phyloP scores from a whole-genome alignment of 30 jellyfish, hydroid and myxozoan genomes.

The Pelagia noctiluca region DNA sequence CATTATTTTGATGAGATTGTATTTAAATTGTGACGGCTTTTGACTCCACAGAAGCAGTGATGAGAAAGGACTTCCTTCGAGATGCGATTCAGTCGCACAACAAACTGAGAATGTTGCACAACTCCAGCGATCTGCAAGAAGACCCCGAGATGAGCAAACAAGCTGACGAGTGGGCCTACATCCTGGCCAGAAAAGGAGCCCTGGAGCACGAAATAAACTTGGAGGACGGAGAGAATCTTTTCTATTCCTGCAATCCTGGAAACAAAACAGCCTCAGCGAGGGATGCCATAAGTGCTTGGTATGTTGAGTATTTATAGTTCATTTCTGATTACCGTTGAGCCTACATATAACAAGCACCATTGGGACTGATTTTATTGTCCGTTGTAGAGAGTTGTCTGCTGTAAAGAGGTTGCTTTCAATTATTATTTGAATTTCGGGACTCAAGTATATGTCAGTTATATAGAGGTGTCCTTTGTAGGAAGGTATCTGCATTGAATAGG shows the following conservation, averaged over 20 bases:
- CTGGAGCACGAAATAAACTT: constrained; percentile 58
- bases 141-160: constrained; percentile 59
- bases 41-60: constrained; percentile 30
- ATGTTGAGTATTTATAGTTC: no score
- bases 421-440: no score
- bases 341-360: no score
- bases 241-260: constrained; percentile 54
- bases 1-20: not conserved
- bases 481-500: no score
- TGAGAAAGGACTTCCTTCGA: constrained; percentile 21
- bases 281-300: constrained; percentile 85
- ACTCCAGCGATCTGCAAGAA: constrained; percentile 45
- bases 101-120: constrained; percentile 69
- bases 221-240: constrained; percentile 77
- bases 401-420: no score
- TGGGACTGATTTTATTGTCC: no score
- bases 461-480: no score
- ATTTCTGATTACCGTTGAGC: no score
- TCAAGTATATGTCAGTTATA: no score
- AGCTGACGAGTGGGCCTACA: constrained; percentile 83
- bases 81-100: constrained; percentile 61
- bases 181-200: constrained; percentile 71
- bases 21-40: not conserved
- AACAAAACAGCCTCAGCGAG: constrained; percentile 49
- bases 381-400: no score